phyloP scores from a whole-genome alignment of 1,140 invertebrate species.

The Diprion similis region DNA sequence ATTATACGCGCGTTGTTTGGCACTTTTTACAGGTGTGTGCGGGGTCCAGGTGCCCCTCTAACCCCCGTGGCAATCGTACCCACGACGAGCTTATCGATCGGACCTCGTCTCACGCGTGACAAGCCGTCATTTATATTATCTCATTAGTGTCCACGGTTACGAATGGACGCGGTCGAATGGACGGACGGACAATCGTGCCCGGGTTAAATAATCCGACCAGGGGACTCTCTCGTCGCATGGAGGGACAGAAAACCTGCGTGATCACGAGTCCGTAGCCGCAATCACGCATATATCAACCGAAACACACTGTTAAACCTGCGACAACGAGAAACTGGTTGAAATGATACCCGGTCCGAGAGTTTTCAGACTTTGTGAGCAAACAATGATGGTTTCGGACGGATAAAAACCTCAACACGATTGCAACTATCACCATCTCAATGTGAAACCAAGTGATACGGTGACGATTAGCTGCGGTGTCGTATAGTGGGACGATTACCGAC shows the following conservation, averaged over 20 bases:
- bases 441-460: too few relatives aligned
- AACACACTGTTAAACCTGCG: not conserved
- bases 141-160: constrained; percentile 6
- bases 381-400: too few relatives aligned
- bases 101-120: not conserved
- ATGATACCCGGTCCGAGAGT: too few relatives aligned
- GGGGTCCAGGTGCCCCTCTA: too few relatives aligned
- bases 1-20: too few relatives aligned
- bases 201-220: not conserved
- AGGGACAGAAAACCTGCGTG: not conserved
- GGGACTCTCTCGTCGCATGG: not conserved
- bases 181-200: not conserved
- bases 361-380: too few relatives aligned
- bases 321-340: not conserved
- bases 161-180: not conserved
- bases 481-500: too few relatives aligned
- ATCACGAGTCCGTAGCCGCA: not conserved
- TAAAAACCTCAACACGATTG: too few relatives aligned
- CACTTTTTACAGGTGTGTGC: too few relatives aligned
- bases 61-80: too few relatives aligned
- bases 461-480: too few relatives aligned
- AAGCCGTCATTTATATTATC: constrained; percentile 13
- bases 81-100: constrained; percentile 2
- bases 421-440: too few relatives aligned
- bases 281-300: not conserved